A percentile compares a stretch with the other conserved stretches of the same genome.
Evolutionary conservation across 2,888 invertebrate species (phyloP).

Genomic region (Calliopum simillimum): DNA sequence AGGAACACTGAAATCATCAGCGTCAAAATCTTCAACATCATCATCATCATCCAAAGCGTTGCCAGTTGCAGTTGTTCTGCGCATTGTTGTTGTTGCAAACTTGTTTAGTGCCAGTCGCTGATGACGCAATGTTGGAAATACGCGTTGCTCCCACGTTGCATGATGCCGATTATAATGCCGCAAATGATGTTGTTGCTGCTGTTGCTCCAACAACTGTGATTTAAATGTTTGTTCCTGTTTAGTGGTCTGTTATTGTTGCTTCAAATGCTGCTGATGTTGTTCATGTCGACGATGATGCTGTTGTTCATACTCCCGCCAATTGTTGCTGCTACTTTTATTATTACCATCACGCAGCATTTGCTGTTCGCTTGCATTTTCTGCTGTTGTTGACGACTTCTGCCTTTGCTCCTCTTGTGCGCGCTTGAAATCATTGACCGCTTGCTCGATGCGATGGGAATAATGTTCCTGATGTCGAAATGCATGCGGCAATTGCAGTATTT

Average conservation of each 20-base stretch:
- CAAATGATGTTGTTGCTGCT: conserved; percentile 57
- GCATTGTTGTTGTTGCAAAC: conserved; percentile 15
- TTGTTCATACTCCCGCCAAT: conserved; percentile 40
- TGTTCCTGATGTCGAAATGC: conserved; percentile 56
- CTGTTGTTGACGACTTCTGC: conserved; percentile 33
- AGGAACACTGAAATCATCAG: conserved; percentile 5
- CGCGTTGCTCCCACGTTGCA: conserved; percentile 59
- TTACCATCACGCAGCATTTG: conserved; percentile 26
- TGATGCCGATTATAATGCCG: conserved; percentile 63
- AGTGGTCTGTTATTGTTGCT: conserved; percentile 43
- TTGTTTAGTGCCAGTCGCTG: conserved; percentile 45
- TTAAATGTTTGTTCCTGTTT: conserved; percentile 44
- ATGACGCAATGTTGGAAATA: conserved; percentile 57
- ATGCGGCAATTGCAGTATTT: conserved; percentile 50
- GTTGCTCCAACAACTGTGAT: conserved; percentile 37
- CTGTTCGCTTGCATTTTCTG: conserved; percentile 36
- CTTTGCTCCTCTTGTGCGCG: conserved; percentile 41
- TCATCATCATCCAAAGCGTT: background rate
- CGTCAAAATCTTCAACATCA: conserved; percentile 4
- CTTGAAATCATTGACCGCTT: conserved; percentile 49
- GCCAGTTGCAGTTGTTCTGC: conserved; percentile 29
- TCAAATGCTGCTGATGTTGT: conserved; percentile 53
- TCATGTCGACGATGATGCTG: conserved; percentile 43
- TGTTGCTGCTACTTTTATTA: conserved; percentile 38
- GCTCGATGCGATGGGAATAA: conserved; percentile 52